Percentiles rank a stretch among this genome's conserved stretches.
Evolutionary conservation across 2,888 invertebrate species (phyloP).

Genomic region (Philereme transversata): DNA sequence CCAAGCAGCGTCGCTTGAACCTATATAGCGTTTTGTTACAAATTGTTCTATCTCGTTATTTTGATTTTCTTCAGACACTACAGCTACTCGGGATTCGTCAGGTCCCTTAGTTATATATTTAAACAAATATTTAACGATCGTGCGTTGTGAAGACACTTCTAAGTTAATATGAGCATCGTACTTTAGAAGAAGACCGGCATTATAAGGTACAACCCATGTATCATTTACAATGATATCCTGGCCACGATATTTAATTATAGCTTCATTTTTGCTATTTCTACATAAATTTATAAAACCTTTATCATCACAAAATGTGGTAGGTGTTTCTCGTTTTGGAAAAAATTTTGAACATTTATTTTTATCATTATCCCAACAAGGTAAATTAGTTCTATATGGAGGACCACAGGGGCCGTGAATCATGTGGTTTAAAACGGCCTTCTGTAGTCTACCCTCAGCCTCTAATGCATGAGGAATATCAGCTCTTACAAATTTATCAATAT

Average conservation of each 20-base stretch:
- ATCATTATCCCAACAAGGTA: constrained; percentile 9
- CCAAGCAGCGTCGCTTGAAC: constrained; percentile 18
- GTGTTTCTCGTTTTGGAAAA: constrained; percentile 12
- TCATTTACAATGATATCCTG: not conserved
- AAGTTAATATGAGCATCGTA: constrained; percentile 9
- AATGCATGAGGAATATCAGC: not conserved
- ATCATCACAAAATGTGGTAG: not conserved
- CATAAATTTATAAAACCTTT: constrained; percentile 5
- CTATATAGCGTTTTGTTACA: constrained; percentile 15
- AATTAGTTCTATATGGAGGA: constrained; percentile 1
- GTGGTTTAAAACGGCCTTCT: constrained; percentile 1
- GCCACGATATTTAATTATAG: not conserved
- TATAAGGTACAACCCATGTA: not conserved
- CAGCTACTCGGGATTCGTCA: constrained; percentile 13
- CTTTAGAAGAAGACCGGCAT: not conserved
- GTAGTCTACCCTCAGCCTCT: constrained; percentile 4
- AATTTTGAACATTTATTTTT: constrained; percentile 11
- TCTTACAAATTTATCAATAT: constrained; percentile 16
- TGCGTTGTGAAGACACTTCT: constrained; percentile 9
- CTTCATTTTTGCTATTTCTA: constrained; percentile 6
- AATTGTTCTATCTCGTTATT: constrained; percentile 12
- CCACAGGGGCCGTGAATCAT: constrained; percentile 8
- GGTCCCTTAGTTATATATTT: constrained; percentile 17
- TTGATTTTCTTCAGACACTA: not conserved
- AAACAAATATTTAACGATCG: constrained; percentile 4